A percentile compares a stretch with the other conserved stretches of the same genome.
Evolutionary conservation across 2,888 invertebrate genomes (phyloP).

Genomic region (Tanytarsus gracilentus): DNA sequence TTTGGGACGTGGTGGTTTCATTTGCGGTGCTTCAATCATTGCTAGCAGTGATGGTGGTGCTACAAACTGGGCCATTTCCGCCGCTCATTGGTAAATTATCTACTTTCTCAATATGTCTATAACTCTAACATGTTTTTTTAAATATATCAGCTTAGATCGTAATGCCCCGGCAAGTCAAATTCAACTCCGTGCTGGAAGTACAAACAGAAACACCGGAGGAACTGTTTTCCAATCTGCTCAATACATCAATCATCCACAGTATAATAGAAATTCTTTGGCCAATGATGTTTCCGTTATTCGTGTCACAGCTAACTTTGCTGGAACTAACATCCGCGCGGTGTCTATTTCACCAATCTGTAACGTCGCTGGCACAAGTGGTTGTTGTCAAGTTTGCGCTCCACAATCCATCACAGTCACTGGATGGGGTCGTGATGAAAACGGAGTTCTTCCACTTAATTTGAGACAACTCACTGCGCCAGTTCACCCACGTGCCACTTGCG

Average conservation of each 20-base stretch:
- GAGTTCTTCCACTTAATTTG: not conserved
- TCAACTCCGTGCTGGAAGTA: slow-evolving; percentile 13
- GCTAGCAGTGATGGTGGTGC: too few species aligned
- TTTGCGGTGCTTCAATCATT: not conserved
- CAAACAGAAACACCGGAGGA: slow-evolving; percentile 16
- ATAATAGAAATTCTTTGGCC: not conserved
- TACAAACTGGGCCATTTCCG: not conserved
- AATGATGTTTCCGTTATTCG: slow-evolving; percentile 9
- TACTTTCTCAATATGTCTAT: not conserved
- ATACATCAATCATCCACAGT: slow-evolving; percentile 21
- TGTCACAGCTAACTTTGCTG: too few species aligned
- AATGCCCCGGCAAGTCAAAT: not conserved
- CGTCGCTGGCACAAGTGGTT: not conserved
- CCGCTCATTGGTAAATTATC: not conserved
- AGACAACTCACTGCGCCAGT: not conserved
- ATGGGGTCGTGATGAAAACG: slow-evolving; percentile 18
- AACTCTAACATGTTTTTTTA: not conserved
- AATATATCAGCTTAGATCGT: not conserved
- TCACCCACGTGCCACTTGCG: not conserved
- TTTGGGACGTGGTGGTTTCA: not conserved
- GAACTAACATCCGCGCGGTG: slow-evolving; percentile 8
- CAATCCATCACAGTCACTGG: slow-evolving; percentile 4
- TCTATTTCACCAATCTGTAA: too few species aligned
- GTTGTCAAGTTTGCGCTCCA: slow-evolving; percentile 5
- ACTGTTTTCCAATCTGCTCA: not conserved